These are phyloP conservation scores for Vespertilio murinus DNA, from an alignment of 2,797 vertebrate genomes.

Conservation along the genomic window DNA sequence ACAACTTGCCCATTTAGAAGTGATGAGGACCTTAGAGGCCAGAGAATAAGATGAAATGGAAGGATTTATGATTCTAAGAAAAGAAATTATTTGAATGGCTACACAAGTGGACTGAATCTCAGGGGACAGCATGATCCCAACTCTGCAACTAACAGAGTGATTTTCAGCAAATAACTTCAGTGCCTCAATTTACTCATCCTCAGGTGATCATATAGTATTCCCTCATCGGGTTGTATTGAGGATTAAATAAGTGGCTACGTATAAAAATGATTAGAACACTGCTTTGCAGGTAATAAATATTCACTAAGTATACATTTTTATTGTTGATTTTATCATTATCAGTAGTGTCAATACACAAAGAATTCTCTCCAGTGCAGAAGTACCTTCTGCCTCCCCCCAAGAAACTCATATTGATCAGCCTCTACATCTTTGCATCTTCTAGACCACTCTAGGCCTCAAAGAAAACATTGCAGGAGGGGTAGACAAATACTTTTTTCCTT, in stretches of 20 bases:
- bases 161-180: not conserved
- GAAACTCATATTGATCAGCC: not conserved
- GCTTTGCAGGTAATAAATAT: not conserved
- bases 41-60: not conserved
- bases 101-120: not conserved
- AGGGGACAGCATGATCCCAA: not conserved
- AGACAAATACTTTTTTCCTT: not conserved
- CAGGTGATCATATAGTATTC: not conserved
- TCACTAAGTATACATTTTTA: not conserved
- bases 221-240: not conserved
- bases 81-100: not conserved
- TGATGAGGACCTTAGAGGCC: not conserved
- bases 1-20: not conserved
- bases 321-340: conserved; percentile 15
- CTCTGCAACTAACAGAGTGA: not conserved
- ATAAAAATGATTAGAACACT: not conserved
- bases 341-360: not conserved
- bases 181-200: not conserved
- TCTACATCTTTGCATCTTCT: not conserved
- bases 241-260: conserved; percentile 13
- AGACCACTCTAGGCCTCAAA: not conserved
- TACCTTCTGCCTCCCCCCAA: not conserved
- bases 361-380: not conserved
- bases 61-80: not conserved
- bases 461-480: not conserved